These are phyloP conservation scores for Drosophila imparisetae DNA, from an alignment of 2,888 invertebrate species.

Conservation along the genomic window DNA sequence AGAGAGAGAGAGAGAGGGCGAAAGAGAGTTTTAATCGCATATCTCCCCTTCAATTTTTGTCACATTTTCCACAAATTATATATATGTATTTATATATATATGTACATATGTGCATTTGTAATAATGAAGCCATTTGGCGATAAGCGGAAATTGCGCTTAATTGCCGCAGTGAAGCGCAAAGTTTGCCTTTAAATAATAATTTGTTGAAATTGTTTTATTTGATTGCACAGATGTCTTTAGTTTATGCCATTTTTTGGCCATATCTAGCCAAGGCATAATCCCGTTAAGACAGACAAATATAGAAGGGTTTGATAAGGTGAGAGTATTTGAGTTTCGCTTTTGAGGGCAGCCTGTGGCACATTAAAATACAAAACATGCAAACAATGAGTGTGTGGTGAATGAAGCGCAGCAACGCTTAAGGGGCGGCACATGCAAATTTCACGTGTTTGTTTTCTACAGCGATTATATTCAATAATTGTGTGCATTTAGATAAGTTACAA, in stretches of 20 bases:
- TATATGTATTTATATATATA: not conserved
- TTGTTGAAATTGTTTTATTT: slow-evolving; percentile 5
- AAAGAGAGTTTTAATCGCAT: not conserved
- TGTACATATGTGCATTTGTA: slow-evolving; percentile 8
- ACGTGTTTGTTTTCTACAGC: slow-evolving; percentile 57
- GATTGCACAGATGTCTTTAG: not conserved
- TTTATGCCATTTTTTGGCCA: not conserved
- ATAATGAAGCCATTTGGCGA: slow-evolving; percentile 48
- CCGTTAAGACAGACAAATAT: not conserved
- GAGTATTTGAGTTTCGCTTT: slow-evolving; percentile 10
- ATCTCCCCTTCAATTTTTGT: slow-evolving; percentile 28
- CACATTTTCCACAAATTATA: slow-evolving; percentile 22
- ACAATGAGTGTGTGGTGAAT: not conserved
- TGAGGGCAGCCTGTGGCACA: not conserved
- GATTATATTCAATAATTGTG: slow-evolving; percentile 82
- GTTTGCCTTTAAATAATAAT: slow-evolving; percentile 13
- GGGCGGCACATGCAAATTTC: slow-evolving; percentile 69
- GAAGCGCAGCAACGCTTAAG: slow-evolving; percentile 63
- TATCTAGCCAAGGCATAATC: not conserved
- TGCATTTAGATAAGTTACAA: slow-evolving; percentile 80
- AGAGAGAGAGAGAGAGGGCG: not conserved
- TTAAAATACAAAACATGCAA: not conserved
- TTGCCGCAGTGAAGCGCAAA: slow-evolving; percentile 44
- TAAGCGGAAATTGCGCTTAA: slow-evolving; percentile 65
- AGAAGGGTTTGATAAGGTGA: not conserved